These are phyloP conservation scores for Cephalopterus ornatus DNA, from an alignment of 2,113 vertebrate species.

Conservation along the genomic window DNA sequence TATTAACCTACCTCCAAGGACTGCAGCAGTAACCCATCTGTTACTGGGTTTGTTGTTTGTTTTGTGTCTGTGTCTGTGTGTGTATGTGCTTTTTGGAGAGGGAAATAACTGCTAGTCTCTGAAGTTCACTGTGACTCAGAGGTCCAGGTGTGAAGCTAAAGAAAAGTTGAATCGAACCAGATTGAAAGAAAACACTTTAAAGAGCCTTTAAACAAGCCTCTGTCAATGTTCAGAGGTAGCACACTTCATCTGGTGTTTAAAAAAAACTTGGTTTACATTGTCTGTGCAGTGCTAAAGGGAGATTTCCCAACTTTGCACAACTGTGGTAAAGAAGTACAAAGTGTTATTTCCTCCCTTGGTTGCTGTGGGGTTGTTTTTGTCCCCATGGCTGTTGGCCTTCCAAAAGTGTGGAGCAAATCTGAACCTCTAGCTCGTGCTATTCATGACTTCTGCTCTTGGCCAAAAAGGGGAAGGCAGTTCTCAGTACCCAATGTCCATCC, in stretches of 20 bases:
- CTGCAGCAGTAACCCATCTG: neutral
- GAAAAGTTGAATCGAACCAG: neutral
- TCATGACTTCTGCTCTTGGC: neutral
- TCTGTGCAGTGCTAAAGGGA: neutral
- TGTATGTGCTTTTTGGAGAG: neutral
- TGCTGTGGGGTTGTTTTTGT: neutral
- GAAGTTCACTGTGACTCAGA: neutral
- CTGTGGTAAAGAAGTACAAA: neutral
- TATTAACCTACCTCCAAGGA: neutral
- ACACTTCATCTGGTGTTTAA: neutral
- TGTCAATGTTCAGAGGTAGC: neutral
- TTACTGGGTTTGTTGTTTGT: neutral
- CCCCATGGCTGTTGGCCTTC: neutral
- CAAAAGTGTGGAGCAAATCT: neutral
- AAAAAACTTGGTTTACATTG: neutral
- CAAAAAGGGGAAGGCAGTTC: neutral
- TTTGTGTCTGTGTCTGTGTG: neutral
- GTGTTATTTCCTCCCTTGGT: neutral
- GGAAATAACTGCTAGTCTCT: neutral
- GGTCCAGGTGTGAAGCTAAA: neutral
- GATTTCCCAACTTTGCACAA: neutral
- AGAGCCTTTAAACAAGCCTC: neutral
- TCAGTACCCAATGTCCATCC: neutral
- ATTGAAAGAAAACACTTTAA: neutral
- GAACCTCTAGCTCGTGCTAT: neutral